Evolutionary conservation across 2,888 invertebrate species (phyloP).

Genomic region (Lycia hirtaria): DNA sequence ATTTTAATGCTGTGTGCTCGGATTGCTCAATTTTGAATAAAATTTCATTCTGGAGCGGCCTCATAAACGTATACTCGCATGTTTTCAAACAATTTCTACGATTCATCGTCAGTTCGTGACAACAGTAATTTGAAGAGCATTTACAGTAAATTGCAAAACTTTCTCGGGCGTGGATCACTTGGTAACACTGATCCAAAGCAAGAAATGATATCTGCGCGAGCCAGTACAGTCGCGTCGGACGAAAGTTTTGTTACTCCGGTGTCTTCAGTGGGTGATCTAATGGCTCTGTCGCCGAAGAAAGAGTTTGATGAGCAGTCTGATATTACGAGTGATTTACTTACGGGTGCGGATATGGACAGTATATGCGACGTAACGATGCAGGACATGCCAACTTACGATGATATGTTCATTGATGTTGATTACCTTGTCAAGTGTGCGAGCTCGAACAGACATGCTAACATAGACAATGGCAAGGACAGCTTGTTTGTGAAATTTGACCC

Average conservation of each 20-base stretch:
- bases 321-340: constrained; percentile 69
- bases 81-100: constrained; percentile 60
- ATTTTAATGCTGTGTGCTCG: neutral
- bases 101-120: constrained; percentile 53
- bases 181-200: constrained; percentile 27
- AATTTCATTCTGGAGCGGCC: neutral
- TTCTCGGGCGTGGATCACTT: constrained; percentile 52
- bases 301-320: constrained; percentile 54
- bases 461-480: constrained; percentile 85
- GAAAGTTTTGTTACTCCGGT: constrained; percentile 70
- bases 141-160: constrained; percentile 60
- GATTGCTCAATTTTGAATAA: neutral
- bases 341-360: constrained; percentile 71
- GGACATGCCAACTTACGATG: constrained; percentile 66
- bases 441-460: constrained; percentile 64
- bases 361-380: constrained; percentile 78
- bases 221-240: constrained; percentile 59
- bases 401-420: constrained; percentile 86
- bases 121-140: constrained; percentile 56
- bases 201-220: constrained; percentile 62
- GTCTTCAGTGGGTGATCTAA: constrained; percentile 71
- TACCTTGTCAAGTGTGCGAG: constrained; percentile 80
- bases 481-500: constrained; percentile 89
- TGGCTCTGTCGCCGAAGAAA: constrained; percentile 69
- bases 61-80: constrained; percentile 51